These are phyloP conservation scores for Watsonalla binaria DNA, from an alignment of 2,888 invertebrate genomes.

Conservation along the genomic window DNA sequence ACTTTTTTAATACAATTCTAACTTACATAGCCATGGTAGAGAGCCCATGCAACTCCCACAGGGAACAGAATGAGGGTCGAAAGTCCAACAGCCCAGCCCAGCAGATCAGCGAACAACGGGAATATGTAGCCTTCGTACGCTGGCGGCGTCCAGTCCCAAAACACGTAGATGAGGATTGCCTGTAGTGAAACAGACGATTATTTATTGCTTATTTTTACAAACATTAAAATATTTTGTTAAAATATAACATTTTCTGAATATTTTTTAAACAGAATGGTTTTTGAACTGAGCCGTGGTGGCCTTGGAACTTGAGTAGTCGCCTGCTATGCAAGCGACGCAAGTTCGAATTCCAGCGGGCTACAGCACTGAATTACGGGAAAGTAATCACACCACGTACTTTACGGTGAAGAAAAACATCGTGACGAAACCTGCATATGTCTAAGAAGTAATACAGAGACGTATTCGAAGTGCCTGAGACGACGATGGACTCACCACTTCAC, in stretches of 20 bases:
- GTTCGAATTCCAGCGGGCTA: too few relatives aligned
- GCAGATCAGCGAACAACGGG: slow-evolving; percentile 82
- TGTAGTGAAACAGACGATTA: slow-evolving; percentile 38
- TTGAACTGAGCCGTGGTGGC: too few relatives aligned
- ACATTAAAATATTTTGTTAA: too few relatives aligned
- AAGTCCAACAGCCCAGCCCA: slow-evolving; percentile 86
- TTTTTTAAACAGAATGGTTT: neutral
- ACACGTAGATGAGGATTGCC: slow-evolving; percentile 86
- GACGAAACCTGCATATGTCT: too few relatives aligned
- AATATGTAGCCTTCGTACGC: slow-evolving; percentile 82
- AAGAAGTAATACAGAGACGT: too few relatives aligned
- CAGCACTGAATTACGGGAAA: too few relatives aligned
- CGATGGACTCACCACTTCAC: too few relatives aligned
- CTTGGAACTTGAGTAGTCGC: too few relatives aligned
- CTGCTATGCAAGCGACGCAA: too few relatives aligned
- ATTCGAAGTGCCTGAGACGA: too few relatives aligned
- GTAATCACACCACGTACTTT: too few relatives aligned
- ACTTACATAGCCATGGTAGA: slow-evolving; percentile 65
- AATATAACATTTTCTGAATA: neutral
- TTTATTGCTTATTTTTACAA: neutral
- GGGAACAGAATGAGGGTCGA: slow-evolving; percentile 85
- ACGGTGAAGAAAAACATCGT: too few relatives aligned
- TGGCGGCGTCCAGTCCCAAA: slow-evolving; percentile 81
- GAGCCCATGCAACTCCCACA: slow-evolving; percentile 73
- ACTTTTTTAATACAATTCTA: neutral